Evolutionary conservation across 1,140 invertebrate genomes (phyloP).

Genomic region (Meloidogyne floridensis): DNA sequence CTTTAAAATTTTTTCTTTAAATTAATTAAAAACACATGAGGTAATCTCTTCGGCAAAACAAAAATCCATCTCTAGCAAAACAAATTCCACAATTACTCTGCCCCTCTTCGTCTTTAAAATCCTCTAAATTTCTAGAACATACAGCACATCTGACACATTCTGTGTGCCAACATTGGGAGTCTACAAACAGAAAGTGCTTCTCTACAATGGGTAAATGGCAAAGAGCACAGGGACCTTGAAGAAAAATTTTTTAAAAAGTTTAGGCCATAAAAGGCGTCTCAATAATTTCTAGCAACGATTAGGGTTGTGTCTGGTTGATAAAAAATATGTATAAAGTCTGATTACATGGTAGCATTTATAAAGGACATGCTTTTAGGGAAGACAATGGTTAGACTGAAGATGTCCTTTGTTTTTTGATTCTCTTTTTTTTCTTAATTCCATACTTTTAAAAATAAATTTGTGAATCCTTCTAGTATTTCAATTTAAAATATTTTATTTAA

Average conservation of each 20-base stretch:
- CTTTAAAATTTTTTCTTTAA: background rate
- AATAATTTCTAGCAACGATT: no score
- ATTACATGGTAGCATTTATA: no score
- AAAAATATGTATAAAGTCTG: no score
- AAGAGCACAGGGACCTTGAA: constrained; percentile 27
- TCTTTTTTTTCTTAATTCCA: no score
- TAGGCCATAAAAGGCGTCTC: background rate
- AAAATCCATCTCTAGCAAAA: no score
- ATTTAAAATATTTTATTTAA: background rate
- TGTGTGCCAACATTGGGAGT: constrained; percentile 38
- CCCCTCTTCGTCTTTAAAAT: background rate
- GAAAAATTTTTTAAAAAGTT: background rate
- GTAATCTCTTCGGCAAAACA: constrained; percentile 17
- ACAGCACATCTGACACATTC: constrained; percentile 36
- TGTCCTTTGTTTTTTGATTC: no score
- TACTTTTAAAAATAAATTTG: no score
- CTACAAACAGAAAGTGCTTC: constrained; percentile 39
- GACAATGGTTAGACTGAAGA: no score
- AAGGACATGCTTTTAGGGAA: no score
- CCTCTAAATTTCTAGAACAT: constrained; percentile 36
- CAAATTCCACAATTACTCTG: no score
- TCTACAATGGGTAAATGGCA: constrained; percentile 36
- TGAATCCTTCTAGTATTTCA: no score
- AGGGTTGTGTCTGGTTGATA: no score
- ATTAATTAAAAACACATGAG: background rate